These are phyloP conservation scores for Ochropacha duplaris DNA, from an alignment of 2,888 invertebrate species.

Conservation along the genomic window DNA sequence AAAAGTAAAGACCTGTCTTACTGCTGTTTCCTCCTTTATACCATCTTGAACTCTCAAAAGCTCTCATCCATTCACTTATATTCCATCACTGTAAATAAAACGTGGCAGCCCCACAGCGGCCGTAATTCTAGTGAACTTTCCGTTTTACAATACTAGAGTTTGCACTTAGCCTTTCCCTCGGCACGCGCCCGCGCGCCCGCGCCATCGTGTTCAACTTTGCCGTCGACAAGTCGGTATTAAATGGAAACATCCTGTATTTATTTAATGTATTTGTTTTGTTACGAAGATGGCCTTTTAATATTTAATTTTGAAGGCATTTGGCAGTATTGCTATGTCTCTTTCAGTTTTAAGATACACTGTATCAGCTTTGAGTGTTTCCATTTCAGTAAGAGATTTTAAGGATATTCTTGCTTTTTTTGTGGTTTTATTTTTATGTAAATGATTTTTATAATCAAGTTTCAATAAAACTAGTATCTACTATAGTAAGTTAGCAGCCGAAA, in stretches of 20 bases:
- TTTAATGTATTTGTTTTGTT: constrained; percentile 15
- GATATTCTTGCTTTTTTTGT: background rate
- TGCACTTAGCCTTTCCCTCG: constrained; percentile 49
- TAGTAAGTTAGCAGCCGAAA: background rate
- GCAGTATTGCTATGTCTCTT: background rate
- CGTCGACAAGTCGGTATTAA: constrained; percentile 15
- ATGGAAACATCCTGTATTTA: constrained; percentile 24
- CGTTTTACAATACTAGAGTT: constrained; percentile 48
- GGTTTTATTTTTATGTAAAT: no score
- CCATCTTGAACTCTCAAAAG: background rate
- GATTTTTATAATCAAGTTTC: background rate
- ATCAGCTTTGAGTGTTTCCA: background rate
- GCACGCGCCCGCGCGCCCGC: background rate
- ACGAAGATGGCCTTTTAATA: constrained; percentile 6
- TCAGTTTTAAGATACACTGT: background rate
- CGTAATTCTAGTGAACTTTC: constrained; percentile 41
- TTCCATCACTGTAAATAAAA: background rate
- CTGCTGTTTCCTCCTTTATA: background rate
- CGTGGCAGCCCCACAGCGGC: constrained; percentile 14
- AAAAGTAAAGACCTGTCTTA: background rate
- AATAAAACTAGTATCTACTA: background rate
- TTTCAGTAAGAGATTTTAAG: background rate
- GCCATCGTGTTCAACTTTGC: constrained; percentile 16
- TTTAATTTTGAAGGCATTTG: background rate
- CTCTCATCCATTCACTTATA: background rate